phyloP scores from a whole-genome alignment of 2,113 vertebrate species.

The Heterocephalus glaber region DNA sequence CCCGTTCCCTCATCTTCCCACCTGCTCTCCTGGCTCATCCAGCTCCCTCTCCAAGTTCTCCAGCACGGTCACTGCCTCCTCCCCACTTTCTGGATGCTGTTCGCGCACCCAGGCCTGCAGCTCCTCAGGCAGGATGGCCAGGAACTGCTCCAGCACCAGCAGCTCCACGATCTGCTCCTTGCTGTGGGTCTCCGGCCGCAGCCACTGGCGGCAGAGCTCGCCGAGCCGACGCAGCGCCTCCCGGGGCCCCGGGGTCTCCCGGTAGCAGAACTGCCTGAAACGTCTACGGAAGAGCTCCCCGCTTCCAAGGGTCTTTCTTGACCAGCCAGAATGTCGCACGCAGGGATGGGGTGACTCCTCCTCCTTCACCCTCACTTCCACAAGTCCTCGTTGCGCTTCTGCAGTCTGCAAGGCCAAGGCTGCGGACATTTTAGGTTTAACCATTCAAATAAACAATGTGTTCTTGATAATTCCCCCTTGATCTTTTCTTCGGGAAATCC shows the following conservation, averaged over 20 bases:
- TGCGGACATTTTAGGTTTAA: slow-evolving; percentile 20
- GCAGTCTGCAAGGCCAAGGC: slow-evolving; percentile 11
- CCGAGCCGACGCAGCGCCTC: slow-evolving; percentile 45
- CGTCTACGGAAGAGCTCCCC: slow-evolving; percentile 55
- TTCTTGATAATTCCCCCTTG: not conserved
- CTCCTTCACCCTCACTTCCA: slow-evolving; percentile 23
- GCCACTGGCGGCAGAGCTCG: slow-evolving; percentile 58
- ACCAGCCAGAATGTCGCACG: not conserved
- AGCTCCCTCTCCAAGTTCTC: slow-evolving; percentile 69
- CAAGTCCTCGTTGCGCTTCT: not conserved
- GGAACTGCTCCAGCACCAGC: slow-evolving; percentile 66
- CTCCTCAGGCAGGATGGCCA: slow-evolving; percentile 42
- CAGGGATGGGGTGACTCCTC: not conserved
- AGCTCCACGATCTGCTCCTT: slow-evolving; percentile 1
- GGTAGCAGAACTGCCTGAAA: slow-evolving; percentile 67
- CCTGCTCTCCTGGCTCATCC: slow-evolving; percentile 53
- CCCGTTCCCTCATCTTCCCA: not conserved
- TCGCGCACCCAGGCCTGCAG: slow-evolving; percentile 58
- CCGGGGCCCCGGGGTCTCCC: slow-evolving; percentile 56
- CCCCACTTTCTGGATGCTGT: slow-evolving; percentile 36
- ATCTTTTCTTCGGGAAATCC: slow-evolving; percentile 41
- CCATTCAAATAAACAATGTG: not conserved
- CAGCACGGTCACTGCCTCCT: slow-evolving; percentile 55
- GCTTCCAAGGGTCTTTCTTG: not conserved
- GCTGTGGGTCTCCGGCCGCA: slow-evolving; percentile 2